Base-by-base conservation (phyloP, 2,888 invertebrate genomes). In the Synanthedon vespiformis region DNA sequence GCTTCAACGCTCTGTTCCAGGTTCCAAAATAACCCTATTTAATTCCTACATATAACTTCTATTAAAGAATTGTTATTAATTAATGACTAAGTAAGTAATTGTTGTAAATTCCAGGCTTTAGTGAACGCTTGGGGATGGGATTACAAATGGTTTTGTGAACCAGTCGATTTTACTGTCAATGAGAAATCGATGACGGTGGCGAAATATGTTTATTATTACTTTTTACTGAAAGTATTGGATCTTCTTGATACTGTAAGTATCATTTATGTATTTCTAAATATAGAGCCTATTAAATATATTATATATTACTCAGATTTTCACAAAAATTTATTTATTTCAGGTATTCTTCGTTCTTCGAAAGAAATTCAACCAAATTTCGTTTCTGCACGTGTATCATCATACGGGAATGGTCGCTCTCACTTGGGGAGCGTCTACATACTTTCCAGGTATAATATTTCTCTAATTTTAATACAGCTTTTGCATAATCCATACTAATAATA, bases 361-460 rank as follows among this genome's bases (percentile, higher is more conserved):
- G 72, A 94, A 93, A 65, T 77, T 88, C 52, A 90, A 85, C 57
- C 94, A 94, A 73, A 74, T 93, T 0, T 88, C 92, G 0, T 94
- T 94, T 57, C 87, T 95, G 1, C 94, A 94, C 62, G 89, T 94
- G 0, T 94, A 94, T 66, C 94, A 95, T 65, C 94, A 94, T 65
- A 89, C 91, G 0, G 93, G 94, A 0, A 95, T 96, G 95, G 90
- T 93, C 0, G 41, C 91, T 4, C 88, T 91, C 0, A 80, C 88
- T 54, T 95, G 93, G 92, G 70, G 78, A 13, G 89, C 84, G 2
- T 68, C 77, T 1, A 93, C 91, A 57, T 92, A 89, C 62, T 62
- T 89, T 0, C 83, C 90, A 59, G 90, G 92, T 80, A 81, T 78
- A 44, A 44, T n/a, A 44, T 6, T 44, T 44, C 44, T 44, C 44